These are phyloP conservation scores for Zaprionus lachaisei DNA, from an alignment of 1,140 invertebrate species.

Conservation along the genomic window DNA sequence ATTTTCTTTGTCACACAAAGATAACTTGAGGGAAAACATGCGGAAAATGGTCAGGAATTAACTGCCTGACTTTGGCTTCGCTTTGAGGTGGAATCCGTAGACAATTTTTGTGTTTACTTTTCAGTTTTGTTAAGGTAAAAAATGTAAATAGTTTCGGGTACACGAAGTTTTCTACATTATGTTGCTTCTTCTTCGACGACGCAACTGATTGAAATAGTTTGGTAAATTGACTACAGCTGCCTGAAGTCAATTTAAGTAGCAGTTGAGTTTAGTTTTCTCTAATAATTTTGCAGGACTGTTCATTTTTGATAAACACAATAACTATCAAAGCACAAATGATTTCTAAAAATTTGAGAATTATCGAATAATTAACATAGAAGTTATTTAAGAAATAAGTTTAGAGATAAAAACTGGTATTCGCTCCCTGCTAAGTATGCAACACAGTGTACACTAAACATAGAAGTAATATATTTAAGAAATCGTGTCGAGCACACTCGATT, in stretches of 20 bases:
- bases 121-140: neutral
- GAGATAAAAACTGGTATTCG: too few relatives aligned
- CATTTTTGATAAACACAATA: too few relatives aligned
- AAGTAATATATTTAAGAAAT: too few relatives aligned
- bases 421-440: too few relatives aligned
- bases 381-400: too few relatives aligned
- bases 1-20: conserved; percentile 1
- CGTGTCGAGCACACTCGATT: too few relatives aligned
- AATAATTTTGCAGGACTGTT: neutral
- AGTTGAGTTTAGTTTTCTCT: neutral
- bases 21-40: neutral
- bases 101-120: neutral
- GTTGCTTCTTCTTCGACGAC: neutral
- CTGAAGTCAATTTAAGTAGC: neutral
- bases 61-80: neutral
- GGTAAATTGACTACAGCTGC: neutral
- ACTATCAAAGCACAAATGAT: too few relatives aligned
- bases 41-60: neutral
- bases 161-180: neutral
- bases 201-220: neutral
- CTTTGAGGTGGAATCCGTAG: neutral
- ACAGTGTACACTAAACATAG: too few relatives aligned
- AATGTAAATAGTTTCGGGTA: neutral
- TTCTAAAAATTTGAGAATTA: too few relatives aligned
- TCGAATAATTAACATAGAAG: too few relatives aligned